phyloP scores from a whole-genome alignment of 23 tunicate genomes.

The Oikopleura albicans region DNA sequence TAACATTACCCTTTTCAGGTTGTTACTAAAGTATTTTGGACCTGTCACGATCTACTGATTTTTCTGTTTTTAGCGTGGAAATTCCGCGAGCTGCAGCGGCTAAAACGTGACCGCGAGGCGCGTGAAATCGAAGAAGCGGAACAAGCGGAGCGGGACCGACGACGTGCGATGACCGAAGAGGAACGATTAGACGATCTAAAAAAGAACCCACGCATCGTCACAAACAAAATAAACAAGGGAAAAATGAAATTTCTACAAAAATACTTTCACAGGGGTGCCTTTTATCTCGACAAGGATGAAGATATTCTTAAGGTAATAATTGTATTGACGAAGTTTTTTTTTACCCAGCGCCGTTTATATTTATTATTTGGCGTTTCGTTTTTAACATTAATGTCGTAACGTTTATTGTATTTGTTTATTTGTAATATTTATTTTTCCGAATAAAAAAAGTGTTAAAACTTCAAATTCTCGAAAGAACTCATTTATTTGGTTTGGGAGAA shows the following conservation, averaged over 20 bases:
- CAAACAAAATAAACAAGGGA: constrained; percentile 67
- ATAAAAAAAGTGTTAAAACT: too few species aligned
- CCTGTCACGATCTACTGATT: too few species aligned
- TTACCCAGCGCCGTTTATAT: too few species aligned
- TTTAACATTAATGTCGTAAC: too few species aligned
- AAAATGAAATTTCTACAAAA: constrained; percentile 86
- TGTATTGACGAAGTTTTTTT: too few species aligned
- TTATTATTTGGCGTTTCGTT: too few species aligned
- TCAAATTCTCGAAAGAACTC: too few species aligned
- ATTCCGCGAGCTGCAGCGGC: constrained; percentile 77
- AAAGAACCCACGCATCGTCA: constrained; percentile 40
- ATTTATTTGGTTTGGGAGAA: too few species aligned
- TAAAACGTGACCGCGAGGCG: constrained; percentile 91
- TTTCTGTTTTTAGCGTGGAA: constrained; percentile 40
- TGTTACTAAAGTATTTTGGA: too few species aligned
- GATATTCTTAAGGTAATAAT: constrained; percentile 15
- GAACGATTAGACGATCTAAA: constrained; percentile 37
- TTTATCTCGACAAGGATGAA: constrained; percentile 83
- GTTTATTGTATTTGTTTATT: too few species aligned
- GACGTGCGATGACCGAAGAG: constrained; percentile 66
- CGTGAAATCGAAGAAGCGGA: constrained; percentile 62
- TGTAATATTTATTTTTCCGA: too few species aligned
- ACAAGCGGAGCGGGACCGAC: constrained; percentile 57
- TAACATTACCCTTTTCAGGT: too few species aligned
- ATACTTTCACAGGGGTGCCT: constrained; percentile 95